Evolutionary conservation across 2,113 vertebrate species (phyloP).

Genomic region (Lagenorhynchus albirostris): DNA sequence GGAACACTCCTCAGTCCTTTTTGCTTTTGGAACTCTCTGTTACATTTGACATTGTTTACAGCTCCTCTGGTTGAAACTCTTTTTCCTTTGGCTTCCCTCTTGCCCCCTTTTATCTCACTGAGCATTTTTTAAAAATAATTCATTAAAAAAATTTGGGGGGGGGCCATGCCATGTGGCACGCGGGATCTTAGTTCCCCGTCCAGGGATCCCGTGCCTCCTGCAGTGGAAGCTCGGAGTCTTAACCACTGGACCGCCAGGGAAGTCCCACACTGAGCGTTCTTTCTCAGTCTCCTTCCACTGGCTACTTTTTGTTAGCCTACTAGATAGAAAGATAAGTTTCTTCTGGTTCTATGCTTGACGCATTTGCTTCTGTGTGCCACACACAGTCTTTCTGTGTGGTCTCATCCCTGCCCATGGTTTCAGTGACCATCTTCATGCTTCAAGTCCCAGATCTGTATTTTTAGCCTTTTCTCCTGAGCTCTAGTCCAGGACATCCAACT

Average conservation of each 20-base stretch:
- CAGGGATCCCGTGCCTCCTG: not conserved
- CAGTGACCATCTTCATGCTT: not conserved
- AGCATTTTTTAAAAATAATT: not conserved
- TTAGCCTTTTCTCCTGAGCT: not conserved
- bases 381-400: not conserved
- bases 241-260: not conserved
- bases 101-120: not conserved
- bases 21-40: not conserved
- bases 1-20: not conserved
- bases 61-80: not conserved
- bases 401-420: not conserved
- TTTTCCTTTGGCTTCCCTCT: not conserved
- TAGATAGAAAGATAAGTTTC: not conserved
- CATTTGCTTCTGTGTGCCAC: not conserved
- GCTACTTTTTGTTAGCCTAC: not conserved
- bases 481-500: not conserved
- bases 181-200: not conserved
- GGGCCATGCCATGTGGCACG: not conserved
- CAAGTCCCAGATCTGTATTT: not conserved
- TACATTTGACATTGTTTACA: not conserved
- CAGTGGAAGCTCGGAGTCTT: not conserved
- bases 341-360: not conserved
- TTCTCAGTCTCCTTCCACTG: not conserved
- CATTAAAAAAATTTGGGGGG: not conserved
- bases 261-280: not conserved